A percentile compares a stretch with the other conserved stretches of the same genome.
Evolutionary conservation across 2,888 invertebrate genomes (phyloP).

Genomic region (Zaprionus obscuricornis): DNA sequence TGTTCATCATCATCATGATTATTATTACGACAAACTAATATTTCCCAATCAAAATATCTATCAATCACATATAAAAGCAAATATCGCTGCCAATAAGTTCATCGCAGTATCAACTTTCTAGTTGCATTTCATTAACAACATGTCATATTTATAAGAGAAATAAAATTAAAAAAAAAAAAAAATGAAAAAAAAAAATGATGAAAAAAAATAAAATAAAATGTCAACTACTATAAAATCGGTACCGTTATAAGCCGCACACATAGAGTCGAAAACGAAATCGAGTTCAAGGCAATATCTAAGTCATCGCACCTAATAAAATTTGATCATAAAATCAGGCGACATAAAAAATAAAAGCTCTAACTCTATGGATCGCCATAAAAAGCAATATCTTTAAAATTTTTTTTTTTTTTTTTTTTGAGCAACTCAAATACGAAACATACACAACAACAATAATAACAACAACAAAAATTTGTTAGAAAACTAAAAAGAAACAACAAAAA

Average conservation of each 20-base stretch:
- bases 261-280: constrained; percentile 40
- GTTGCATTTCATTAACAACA: constrained; percentile 44
- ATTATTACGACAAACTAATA: too few relatives aligned
- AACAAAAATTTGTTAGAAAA: constrained; percentile 2
- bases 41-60: constrained; percentile 6
- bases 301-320: constrained; percentile 75
- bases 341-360: constrained; percentile 65
- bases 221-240: constrained; percentile 48
- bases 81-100: not conserved
- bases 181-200: constrained; percentile 37
- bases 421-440: constrained; percentile 29
- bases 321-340: constrained; percentile 60
- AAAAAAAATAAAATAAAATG: constrained; percentile 35
- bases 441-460: not conserved
- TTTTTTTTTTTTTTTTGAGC: constrained; percentile 35
- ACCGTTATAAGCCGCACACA: constrained; percentile 63
- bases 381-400: constrained; percentile 40
- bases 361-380: constrained; percentile 55
- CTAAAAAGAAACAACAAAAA: too few relatives aligned
- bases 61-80: too few relatives aligned
- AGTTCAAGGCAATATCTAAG: constrained; percentile 77
- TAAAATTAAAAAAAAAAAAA: constrained; percentile 34
- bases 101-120: constrained; percentile 47
- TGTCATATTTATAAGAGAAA: constrained; percentile 53
- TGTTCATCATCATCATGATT: too few relatives aligned